phyloP scores from a whole-genome alignment of 2,113 vertebrate species.

The Meles meles region DNA sequence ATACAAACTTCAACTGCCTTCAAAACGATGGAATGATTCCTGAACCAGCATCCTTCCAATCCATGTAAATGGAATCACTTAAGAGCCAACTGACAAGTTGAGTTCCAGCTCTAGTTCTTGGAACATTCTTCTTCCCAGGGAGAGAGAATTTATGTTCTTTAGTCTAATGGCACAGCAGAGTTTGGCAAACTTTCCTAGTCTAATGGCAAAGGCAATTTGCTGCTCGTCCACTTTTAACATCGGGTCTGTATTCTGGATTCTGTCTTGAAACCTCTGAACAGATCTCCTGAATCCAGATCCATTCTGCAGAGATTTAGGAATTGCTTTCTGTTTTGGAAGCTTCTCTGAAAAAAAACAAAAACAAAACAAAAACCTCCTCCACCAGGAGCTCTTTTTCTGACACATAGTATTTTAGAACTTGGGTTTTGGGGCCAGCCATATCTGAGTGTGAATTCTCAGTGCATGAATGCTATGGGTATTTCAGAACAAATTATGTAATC shows the following conservation, averaged over 20 bases:
- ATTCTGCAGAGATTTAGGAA: not conserved
- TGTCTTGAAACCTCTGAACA: not conserved
- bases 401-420: not conserved
- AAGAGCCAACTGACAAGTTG: slow-evolving; percentile 55
- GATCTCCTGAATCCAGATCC: not conserved
- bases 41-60: slow-evolving; percentile 32
- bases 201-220: slow-evolving; percentile 9
- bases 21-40: not conserved
- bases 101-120: slow-evolving; percentile 50
- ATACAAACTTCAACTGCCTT: not conserved
- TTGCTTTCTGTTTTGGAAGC: not conserved
- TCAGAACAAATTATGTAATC: not conserved
- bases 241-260: not conserved
- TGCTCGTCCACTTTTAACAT: slow-evolving; percentile 1
- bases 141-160: slow-evolving; percentile 57
- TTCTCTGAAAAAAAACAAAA: not conserved
- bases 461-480: not conserved
- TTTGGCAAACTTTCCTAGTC: not conserved
- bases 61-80: slow-evolving; percentile 9
- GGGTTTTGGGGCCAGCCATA: not conserved
- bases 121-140: slow-evolving; percentile 45
- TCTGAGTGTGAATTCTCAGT: not conserved
- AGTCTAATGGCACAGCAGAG: not conserved
- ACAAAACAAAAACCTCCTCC: not conserved
- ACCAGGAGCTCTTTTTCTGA: not conserved